Conservation (phyloP, 2,888 invertebrate genomes). For the Shargacucullia verbasci region DNA sequence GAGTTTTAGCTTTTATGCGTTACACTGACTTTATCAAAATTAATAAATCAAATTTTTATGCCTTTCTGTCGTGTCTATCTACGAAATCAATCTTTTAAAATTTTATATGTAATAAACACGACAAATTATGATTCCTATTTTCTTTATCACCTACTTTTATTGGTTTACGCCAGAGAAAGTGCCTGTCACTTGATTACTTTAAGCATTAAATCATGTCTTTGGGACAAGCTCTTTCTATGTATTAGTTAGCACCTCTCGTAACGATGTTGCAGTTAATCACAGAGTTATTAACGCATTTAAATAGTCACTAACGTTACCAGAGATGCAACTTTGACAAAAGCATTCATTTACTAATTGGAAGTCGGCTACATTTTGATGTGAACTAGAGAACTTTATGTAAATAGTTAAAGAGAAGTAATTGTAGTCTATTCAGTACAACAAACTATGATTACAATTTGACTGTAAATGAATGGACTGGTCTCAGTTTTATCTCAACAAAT, state of each 20-base stretch:
- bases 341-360: conserved; percentile 33
- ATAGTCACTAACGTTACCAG: conserved; percentile 29
- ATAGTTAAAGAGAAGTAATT: conserved; percentile 6
- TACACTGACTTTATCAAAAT: conserved; percentile 46
- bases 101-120: conserved; percentile 28
- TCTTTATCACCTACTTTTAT: conserved; percentile 38
- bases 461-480: conserved; percentile 7
- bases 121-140: conserved; percentile 32
- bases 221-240: conserved; percentile 48
- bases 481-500: conserved; percentile 48
- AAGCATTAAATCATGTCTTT: conserved; percentile 33
- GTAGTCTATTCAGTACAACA: background rate
- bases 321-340: conserved; percentile 50
- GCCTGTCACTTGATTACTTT: conserved; percentile 32
- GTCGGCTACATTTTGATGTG: conserved; percentile 2
- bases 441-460: conserved; percentile 4
- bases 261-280: conserved; percentile 15
- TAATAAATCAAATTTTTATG: conserved; percentile 42
- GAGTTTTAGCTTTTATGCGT: conserved; percentile 51
- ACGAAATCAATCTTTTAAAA: conserved; percentile 19
- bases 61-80: conserved; percentile 35
- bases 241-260: conserved; percentile 33
- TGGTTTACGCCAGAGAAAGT: conserved; percentile 35
- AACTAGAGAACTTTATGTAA: conserved; percentile 2
- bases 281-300: conserved; percentile 21